Percentiles rank a stretch among this genome's conserved stretches.
phyloP scores from a whole-genome alignment of 2,797 vertebrate species.

The Nannoperca obscura region DNA sequence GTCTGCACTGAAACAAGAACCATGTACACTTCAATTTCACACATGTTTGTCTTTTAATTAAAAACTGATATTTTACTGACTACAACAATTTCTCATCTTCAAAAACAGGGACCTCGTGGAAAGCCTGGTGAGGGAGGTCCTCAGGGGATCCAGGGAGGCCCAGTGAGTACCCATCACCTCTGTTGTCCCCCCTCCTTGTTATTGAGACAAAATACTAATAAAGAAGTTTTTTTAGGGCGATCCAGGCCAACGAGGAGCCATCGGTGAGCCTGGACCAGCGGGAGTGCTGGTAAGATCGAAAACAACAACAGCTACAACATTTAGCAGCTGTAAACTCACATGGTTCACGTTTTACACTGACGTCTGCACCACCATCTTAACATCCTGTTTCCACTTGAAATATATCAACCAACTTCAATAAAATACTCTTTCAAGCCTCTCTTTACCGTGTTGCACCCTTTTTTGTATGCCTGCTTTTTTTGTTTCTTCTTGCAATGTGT shows the following conservation, averaged over 20 bases:
- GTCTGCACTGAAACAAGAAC: neutral
- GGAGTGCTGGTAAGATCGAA: constrained; percentile 86
- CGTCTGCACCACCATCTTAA: neutral
- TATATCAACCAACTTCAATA: neutral
- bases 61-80: neutral
- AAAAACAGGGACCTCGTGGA: constrained; percentile 89
- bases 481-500: neutral
- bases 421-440: neutral
- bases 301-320: no score
- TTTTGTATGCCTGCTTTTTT: neutral
- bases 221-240: constrained; percentile 87
- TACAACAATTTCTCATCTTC: neutral
- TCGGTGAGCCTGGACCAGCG: constrained; percentile 90
- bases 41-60: no score
- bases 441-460: no score
- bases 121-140: constrained; percentile 87
- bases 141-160: constrained; percentile 88
- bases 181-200: accelerated
- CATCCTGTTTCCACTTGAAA: neutral
- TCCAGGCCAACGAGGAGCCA: constrained; percentile 89
- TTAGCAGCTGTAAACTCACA: neutral
- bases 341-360: neutral
- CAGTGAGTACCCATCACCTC: constrained; percentile 84
- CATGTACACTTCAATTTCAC: no score
- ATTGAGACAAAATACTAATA: constrained; percentile 9